These are phyloP conservation scores for Drosophila lacicola DNA, from an alignment of 2,888 invertebrate genomes.

Conservation along the genomic window DNA sequence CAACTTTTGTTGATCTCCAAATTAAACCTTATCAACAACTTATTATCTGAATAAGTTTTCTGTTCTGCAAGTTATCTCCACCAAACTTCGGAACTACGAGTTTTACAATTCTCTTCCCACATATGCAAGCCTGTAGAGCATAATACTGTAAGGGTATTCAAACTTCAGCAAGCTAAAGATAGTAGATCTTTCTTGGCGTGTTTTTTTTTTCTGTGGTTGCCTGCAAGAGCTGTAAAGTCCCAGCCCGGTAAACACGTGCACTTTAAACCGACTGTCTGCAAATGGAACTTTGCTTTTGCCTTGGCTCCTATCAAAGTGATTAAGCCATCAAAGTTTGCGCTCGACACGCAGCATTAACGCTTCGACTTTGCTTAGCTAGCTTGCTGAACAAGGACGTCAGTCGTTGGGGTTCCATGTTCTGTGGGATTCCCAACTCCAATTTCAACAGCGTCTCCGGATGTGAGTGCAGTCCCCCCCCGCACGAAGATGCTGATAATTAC, in stretches of 20 bases:
- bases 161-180: no score
- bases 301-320: conserved; percentile 66
- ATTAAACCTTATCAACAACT: no score
- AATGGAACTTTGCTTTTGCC: conserved; percentile 44
- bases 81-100: no score
- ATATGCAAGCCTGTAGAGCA: no score
- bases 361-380: conserved; percentile 38
- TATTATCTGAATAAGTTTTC: no score
- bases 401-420: no score
- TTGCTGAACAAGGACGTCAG: neutral
- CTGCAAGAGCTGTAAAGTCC: conserved; percentile 44
- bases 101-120: no score
- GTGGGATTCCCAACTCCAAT: conserved; percentile 15
- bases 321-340: conserved; percentile 78
- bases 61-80: no score
- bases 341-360: conserved; percentile 79
- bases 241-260: conserved; percentile 65
- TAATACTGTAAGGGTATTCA: no score
- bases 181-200: neutral
- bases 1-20: no score
- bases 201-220: conserved; percentile 13
- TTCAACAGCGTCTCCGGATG: conserved; percentile 8
- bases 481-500: conserved; percentile 72
- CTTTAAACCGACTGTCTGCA: conserved; percentile 56
- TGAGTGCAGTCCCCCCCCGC: conserved; percentile 39